These are phyloP conservation scores for Dasypus novemcinctus DNA, from an alignment of 2,113 vertebrate genomes.

Conservation along the genomic window DNA sequence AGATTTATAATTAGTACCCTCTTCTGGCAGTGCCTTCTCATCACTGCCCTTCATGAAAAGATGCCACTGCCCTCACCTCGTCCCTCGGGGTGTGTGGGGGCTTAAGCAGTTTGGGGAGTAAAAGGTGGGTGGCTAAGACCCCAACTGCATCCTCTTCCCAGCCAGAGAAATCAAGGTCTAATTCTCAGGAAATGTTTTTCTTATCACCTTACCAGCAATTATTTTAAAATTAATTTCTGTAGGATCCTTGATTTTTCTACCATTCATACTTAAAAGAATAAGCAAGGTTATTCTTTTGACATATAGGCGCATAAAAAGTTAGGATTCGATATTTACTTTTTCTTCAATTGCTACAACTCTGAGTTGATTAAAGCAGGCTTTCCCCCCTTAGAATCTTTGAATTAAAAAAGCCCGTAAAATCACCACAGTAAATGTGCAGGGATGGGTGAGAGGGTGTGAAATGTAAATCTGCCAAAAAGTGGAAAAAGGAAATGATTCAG, in stretches of 20 bases:
- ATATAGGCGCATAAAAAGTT: neutral
- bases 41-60: neutral
- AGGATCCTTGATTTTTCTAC: neutral
- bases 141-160: neutral
- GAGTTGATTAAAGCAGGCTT: neutral
- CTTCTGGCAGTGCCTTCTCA: neutral
- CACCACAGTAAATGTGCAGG: neutral
- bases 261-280: neutral
- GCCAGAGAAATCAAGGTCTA: neutral
- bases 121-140: neutral
- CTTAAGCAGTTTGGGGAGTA: neutral
- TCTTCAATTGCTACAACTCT: neutral
- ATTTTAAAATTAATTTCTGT: neutral
- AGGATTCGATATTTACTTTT: neutral
- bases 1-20: no score
- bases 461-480: neutral
- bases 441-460: neutral
- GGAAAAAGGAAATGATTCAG: neutral
- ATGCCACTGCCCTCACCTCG: accelerated
- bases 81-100: no score
- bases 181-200: neutral
- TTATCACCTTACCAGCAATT: neutral
- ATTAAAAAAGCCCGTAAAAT: neutral
- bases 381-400: neutral
- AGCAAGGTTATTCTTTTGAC: neutral